These are phyloP conservation scores for Hozukius guyotensis DNA, from an alignment of 2,797 vertebrate species.

Conservation along the genomic window DNA sequence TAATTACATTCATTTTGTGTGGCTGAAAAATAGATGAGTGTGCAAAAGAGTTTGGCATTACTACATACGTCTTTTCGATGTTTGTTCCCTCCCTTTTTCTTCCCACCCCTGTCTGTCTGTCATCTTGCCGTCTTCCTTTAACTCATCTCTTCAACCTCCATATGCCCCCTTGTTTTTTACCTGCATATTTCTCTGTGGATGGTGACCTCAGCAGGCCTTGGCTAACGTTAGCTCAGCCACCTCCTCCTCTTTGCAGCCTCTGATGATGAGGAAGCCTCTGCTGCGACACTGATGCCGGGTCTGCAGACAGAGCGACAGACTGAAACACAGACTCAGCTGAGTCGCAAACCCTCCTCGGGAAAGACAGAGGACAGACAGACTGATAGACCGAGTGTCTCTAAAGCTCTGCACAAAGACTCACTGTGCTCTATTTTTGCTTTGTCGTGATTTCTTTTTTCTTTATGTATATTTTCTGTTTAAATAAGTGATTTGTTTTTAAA, in stretches of 20 bases:
- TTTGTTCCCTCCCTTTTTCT: constrained; percentile 24
- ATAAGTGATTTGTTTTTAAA: neutral
- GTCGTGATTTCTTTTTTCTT: neutral
- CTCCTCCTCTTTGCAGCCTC: constrained; percentile 98
- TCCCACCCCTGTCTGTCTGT: neutral
- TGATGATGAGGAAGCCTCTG: constrained; percentile 94
- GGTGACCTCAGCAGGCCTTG: constrained; percentile 84
- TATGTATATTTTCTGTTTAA: neutral
- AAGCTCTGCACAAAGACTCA: constrained; percentile 35
- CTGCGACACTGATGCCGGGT: constrained; percentile 91
- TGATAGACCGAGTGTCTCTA: constrained; percentile 47
- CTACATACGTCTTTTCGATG: constrained; percentile 23
- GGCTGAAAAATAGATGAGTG: constrained; percentile 24
- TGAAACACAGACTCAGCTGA: constrained; percentile 53
- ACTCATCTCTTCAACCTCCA: constrained; percentile 8
- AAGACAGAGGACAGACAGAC: constrained; percentile 78
- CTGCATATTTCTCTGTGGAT: constrained; percentile 73
- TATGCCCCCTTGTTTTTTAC: constrained; percentile 6
- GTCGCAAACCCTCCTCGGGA: constrained; percentile 48
- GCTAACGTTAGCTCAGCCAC: constrained; percentile 96
- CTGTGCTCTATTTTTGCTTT: neutral
- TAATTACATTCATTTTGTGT: neutral
- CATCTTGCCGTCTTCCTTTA: constrained; percentile 11
- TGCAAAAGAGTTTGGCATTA: constrained; percentile 8
- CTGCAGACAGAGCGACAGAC: constrained; percentile 85